phyloP scores from a whole-genome alignment of 2,888 invertebrate genomes.

The Perizoma flavofasciatum region DNA sequence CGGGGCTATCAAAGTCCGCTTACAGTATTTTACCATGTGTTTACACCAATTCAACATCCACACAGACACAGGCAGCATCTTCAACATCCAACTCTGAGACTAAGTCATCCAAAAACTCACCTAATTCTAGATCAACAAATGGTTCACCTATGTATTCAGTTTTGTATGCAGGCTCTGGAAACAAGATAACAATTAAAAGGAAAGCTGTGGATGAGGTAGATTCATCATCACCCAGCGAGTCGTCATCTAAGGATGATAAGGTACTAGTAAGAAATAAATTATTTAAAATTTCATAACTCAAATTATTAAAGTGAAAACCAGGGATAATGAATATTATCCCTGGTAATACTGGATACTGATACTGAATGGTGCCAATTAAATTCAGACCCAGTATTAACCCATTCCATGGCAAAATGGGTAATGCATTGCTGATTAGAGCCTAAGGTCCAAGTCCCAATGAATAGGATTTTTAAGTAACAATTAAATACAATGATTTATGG shows the following conservation, averaged over 20 bases:
- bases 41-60: conserved; percentile 85
- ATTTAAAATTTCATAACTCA: too few relatives aligned
- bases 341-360: too few relatives aligned
- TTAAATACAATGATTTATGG: too few relatives aligned
- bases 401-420: too few relatives aligned
- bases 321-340: too few relatives aligned
- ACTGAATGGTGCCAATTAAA: too few relatives aligned
- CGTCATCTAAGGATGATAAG: conserved; percentile 68
- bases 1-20: conserved; percentile 89
- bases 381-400: too few relatives aligned
- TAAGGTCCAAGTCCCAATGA: too few relatives aligned
- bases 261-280: conserved; percentile 46
- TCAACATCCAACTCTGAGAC: conserved; percentile 62
- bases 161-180: conserved; percentile 91
- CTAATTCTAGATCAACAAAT: conserved; percentile 71
- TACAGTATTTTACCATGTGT: conserved; percentile 90
- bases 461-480: too few relatives aligned
- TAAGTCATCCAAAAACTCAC: conserved; percentile 66
- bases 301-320: too few relatives aligned
- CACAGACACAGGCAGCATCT: conserved; percentile 70
- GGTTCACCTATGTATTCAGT: conserved; percentile 87
- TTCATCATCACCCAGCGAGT: conserved; percentile 64
- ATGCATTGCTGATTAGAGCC: too few relatives aligned
- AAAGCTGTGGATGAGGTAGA: conserved; percentile 86
- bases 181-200: conserved; percentile 92